Conservation (phyloP, 2,888 invertebrate genomes). For the Sarcophaga variegata region DNA sequence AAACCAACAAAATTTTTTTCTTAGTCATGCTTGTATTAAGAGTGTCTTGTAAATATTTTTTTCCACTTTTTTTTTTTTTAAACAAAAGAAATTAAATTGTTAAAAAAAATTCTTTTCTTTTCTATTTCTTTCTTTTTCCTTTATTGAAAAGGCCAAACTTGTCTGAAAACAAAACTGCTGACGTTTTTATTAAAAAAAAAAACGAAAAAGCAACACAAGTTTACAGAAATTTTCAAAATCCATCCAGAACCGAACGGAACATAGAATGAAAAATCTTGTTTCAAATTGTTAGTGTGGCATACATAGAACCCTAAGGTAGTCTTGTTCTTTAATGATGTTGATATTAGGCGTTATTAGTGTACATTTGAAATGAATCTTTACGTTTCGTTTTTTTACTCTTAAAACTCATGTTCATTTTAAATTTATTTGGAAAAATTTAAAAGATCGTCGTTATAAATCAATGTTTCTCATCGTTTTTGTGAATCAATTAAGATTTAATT, state of each 20-base stretch:
- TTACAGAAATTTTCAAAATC: background rate
- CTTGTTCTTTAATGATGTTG: constrained; percentile 32
- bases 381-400: no score
- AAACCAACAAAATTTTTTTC: constrained; percentile 10
- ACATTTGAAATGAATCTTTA: background rate
- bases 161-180: constrained; percentile 18
- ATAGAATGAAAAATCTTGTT: background rate
- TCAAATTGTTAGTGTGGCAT: background rate
- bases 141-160: constrained; percentile 8
- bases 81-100: constrained; percentile 23
- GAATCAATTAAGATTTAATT: background rate
- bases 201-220: background rate
- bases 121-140: background rate
- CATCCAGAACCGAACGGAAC: background rate
- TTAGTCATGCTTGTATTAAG: constrained; percentile 50
- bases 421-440: background rate
- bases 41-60: constrained; percentile 5
- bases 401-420: background rate
- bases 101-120: background rate
- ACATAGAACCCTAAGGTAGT: background rate
- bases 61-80: background rate
- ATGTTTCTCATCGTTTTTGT: background rate
- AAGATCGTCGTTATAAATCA: background rate
- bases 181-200: constrained; percentile 35
- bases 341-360: background rate